Base-by-base conservation (phyloP, 2,888 invertebrate genomes). In the Sinodicranocentrus sp. region DNA sequence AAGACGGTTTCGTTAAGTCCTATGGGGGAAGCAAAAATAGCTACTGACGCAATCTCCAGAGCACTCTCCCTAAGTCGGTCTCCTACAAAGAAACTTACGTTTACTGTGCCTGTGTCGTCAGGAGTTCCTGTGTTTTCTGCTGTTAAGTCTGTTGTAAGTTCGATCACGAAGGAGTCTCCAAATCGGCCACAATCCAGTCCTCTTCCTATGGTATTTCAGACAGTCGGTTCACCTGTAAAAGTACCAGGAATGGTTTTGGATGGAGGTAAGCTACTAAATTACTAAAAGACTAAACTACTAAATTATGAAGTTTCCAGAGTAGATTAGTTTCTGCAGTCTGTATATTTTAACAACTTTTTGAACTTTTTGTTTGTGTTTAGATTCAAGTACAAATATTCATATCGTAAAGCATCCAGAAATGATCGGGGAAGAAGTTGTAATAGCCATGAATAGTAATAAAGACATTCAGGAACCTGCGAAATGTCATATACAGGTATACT, bases 1-100 rank as follows among this genome's bases (percentile, higher is more conserved):
- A 83, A 39, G 39, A 71, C 21, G 8, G 68, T 77, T 0, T 63
- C 82, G 3, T 54, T 83, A 13, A 71, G 82, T 65, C 76, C 82
- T 0, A 59, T 61, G 54, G 82, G 76, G 5, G 76, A 83, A 52
- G 48, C 48, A 0, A 83, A 83, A 54, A 43, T 70, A 2, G 76
- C 82, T 26, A 52, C 82, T 1, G 82, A 83, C 39, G 82, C 82
- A 19, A 71, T 83, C 19, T 71, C 82, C 2, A 61, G 76, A 71
- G 82, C 82, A 17, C 39, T 83, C 17, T 71, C 76, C 2, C 71
- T 83, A 1, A 77, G 76, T 28, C 70, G 71, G 23, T 61, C 76
- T 0, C 39, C 80, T 10, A 25, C 79, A 5, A 83, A 76, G 17
- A 76, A 23, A 17, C 17, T 83, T n/a, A 83, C 82, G 21, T 77